phyloP scores from a whole-genome alignment of 1,140 invertebrate species.

The Sycophaga agraensis region DNA sequence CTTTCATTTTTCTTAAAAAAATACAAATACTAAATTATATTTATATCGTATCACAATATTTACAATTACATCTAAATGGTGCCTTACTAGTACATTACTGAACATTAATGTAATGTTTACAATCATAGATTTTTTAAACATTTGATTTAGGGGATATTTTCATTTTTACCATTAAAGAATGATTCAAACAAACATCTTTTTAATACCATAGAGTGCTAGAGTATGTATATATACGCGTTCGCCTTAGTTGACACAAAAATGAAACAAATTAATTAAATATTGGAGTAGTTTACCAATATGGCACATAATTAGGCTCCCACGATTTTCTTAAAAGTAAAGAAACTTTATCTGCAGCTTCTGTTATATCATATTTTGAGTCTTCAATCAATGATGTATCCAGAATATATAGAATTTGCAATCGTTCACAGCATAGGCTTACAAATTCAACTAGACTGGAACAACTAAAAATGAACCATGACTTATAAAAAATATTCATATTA shows the following conservation, averaged over 20 bases:
- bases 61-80: too few relatives aligned
- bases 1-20: not conserved
- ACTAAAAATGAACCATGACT: conserved; percentile 32
- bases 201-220: not conserved
- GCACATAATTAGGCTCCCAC: conserved; percentile 53
- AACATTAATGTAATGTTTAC: too few relatives aligned
- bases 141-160: too few relatives aligned
- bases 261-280: not conserved
- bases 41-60: not conserved
- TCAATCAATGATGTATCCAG: conserved; percentile 52
- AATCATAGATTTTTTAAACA: too few relatives aligned
- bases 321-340: conserved; percentile 45
- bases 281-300: conserved; percentile 39
- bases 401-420: conserved; percentile 45
- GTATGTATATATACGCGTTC: not conserved
- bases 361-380: conserved; percentile 45
- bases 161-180: not conserved
- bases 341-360: conserved; percentile 37
- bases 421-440: conserved; percentile 42
- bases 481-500: conserved; percentile 3
- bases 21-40: not conserved
- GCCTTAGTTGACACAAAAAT: not conserved
- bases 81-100: too few relatives aligned
- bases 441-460: conserved; percentile 50
- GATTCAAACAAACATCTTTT: not conserved